Conservation (phyloP, 2,888 invertebrate genomes). For the Drosophila neonasuta region DNA sequence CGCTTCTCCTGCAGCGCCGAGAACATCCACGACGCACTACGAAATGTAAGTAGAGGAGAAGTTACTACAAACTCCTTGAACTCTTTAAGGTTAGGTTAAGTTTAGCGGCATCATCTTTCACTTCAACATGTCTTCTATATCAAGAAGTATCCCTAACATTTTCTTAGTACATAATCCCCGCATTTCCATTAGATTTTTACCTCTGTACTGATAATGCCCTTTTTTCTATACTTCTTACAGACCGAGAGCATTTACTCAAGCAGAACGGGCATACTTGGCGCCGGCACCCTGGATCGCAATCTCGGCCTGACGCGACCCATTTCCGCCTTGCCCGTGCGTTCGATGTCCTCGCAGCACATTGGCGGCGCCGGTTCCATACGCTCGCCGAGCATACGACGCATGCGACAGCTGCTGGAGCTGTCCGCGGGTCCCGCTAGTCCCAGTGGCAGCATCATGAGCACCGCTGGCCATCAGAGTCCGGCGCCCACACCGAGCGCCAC, state of each 20-base stretch:
- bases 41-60: constrained; percentile 86
- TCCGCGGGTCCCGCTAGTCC: constrained; percentile 84
- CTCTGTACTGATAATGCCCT: no score
- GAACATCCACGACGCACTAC: constrained; percentile 92
- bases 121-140: no score
- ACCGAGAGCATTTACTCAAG: constrained; percentile 85
- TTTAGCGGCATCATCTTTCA: no score
- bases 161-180: no score
- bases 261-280: constrained; percentile 86
- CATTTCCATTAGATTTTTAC: no score
- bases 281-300: constrained; percentile 86
- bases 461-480: constrained; percentile 86
- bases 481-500: constrained; percentile 91
- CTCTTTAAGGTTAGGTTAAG: no score
- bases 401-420: constrained; percentile 91
- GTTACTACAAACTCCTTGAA: no score
- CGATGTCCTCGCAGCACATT: constrained; percentile 89
- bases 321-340: constrained; percentile 88
- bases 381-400: constrained; percentile 90
- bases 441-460: constrained; percentile 82
- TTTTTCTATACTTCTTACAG: constrained; percentile 49
- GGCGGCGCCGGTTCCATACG: constrained; percentile 83
- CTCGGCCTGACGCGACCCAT: constrained; percentile 84
- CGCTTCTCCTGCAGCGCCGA: constrained; percentile 95
- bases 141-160: no score